Base-by-base conservation (phyloP, 1,140 invertebrate genomes). In the Lycorma delicatula region DNA sequence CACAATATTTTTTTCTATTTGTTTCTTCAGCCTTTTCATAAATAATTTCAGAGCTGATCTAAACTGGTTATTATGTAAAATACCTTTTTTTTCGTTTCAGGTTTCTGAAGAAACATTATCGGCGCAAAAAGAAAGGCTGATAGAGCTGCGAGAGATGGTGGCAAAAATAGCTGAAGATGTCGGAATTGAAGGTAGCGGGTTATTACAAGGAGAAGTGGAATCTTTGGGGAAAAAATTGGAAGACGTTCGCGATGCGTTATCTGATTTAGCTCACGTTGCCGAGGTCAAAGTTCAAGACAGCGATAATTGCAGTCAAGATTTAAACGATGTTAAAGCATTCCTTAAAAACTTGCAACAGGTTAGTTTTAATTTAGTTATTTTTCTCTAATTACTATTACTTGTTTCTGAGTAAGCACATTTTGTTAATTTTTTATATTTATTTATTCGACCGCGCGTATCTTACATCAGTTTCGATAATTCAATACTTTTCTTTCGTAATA, bases 141-240 rank as follows among this genome's bases (percentile, higher is more conserved):
- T 80, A 7, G 84, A 89, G 66, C 73, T 90, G 18, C 80, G 81
- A 13, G 79, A 81, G n/a, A 75, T 90, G 59, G 87, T 88, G 11
- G 78, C 81, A 1, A 80, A 84, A 58, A 88, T 90, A 29, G 86
- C 86, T 0, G 80, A 81, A 3, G 84, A 87, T 65, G 84, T 89
- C 20, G 86, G 87, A 18, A 74, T 87, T 48, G 81, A 85, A 66
- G 77, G 77, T 3, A 77, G 79, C 34, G 76, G 80, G 11, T 78
- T 86, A 0, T 72, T 90, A 38, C 81, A 84, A 31, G 79, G 81
- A n/a, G 87, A 90, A 66, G 79, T 89, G 6, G 85, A 88, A 61
- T 81, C 83, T 0, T 72, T 90, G n/a, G 86, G 85, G 16, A 77
- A 81, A 55, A 76, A 83, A n/a, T 75, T 91, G 31, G 81, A 87